phyloP scores from a whole-genome alignment of 2,888 invertebrate genomes.

The Leptogaster cylindrica region DNA sequence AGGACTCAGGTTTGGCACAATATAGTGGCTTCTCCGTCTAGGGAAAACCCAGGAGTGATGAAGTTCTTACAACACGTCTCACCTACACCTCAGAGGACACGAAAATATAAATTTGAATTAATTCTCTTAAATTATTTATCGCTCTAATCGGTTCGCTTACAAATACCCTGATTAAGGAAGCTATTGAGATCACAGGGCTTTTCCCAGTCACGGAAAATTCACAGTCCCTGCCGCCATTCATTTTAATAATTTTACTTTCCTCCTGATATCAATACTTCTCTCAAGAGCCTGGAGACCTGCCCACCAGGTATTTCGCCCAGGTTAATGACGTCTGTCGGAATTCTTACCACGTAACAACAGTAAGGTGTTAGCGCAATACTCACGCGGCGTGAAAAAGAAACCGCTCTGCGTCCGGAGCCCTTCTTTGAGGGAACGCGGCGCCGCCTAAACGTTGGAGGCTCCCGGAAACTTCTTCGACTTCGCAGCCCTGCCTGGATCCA shows the following conservation, averaged over 20 bases:
- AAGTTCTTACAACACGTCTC: no score
- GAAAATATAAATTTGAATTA: no score
- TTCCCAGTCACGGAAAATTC: conserved; percentile 27
- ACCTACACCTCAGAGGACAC: no score
- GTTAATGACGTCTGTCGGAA: conserved; percentile 43
- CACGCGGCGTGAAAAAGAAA: conserved; percentile 12
- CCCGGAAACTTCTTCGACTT: conserved; percentile 1
- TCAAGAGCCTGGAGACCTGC: conserved; percentile 14
- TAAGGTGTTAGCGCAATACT: conserved; percentile 40
- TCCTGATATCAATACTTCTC: conserved; percentile 43
- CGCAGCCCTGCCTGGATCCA: conserved; percentile 14
- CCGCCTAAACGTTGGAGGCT: not conserved
- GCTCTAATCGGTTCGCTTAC: conserved; percentile 27
- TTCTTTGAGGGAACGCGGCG: not conserved
- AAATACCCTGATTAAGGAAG: conserved; percentile 39
- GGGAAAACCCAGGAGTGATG: no score
- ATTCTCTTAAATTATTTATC: conserved; percentile 40
- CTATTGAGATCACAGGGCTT: conserved; percentile 9
- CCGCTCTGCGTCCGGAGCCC: conserved; percentile 3
- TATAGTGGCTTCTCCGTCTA: no score
- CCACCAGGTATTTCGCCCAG: conserved; percentile 10
- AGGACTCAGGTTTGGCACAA: no score
- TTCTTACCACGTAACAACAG: conserved; percentile 41
- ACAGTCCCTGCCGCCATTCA: conserved; percentile 36
- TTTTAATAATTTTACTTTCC: conserved; percentile 44